Conservation (phyloP, 2,113 vertebrate genomes). For the Alaudala cheleensis region DNA sequence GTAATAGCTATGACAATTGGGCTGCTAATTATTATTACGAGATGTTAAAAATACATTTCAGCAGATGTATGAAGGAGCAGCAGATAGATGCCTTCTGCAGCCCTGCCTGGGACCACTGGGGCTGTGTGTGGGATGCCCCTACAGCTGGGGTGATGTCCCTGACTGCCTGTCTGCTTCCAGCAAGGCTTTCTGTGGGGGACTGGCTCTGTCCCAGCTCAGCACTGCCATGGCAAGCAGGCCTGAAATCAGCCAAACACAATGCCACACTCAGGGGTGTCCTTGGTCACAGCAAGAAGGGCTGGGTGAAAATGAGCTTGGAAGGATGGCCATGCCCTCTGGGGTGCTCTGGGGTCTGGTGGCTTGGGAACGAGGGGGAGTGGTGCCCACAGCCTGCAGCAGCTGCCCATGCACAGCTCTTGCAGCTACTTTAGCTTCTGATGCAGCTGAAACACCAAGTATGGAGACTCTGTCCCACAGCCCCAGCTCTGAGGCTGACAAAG, state of each 20-base stretch:
- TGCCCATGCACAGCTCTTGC: no score
- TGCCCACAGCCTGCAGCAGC: not conserved
- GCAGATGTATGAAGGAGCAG: not conserved
- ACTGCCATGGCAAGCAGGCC: rapidly evolving
- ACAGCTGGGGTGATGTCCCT: not conserved
- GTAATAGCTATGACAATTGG: not conserved
- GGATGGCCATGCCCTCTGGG: not conserved
- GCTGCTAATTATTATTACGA: rapidly evolving
- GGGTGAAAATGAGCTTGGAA: not conserved
- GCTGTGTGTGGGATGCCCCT: not conserved
- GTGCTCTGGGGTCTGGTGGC: not conserved
- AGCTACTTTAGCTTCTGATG: not conserved
- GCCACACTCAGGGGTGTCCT: not conserved
- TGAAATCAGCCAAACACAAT: rapidly evolving
- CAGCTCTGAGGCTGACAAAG: not conserved
- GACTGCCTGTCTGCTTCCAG: not conserved
- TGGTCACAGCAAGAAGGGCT: rapidly evolving
- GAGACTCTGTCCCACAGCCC: not conserved
- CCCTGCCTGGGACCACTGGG: not conserved
- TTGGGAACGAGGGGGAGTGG: not conserved
- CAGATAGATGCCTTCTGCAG: not conserved
- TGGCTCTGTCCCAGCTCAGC: not conserved
- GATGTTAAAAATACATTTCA: not conserved
- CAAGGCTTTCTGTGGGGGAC: rapidly evolving
- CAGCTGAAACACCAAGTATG: not conserved